Base-by-base conservation (phyloP, 2,113 vertebrate species). In the Amia ocellicauda region DNA sequence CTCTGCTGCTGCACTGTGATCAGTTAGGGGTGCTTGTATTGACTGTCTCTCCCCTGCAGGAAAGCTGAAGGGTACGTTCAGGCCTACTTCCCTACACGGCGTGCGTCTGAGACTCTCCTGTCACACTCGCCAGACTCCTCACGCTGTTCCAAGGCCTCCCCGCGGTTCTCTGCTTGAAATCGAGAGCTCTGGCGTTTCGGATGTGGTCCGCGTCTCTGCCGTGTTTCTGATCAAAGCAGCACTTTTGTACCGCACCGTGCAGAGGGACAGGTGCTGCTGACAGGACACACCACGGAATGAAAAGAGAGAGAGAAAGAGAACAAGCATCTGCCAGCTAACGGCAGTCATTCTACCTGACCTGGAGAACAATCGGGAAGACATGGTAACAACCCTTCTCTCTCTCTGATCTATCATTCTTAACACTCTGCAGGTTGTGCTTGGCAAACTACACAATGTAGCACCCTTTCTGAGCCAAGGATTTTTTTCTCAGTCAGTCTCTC, bases 181-280 rank as follows among this genome's bases (percentile, higher is more conserved):
- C 24, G 29, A 9, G 26, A 45, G 60, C 24, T 28, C 40, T 23
- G 14, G 26, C 11, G 29, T 41, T 49, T 45, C 31, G 11, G 31
- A 36, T 36, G 45, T 36, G 55, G 53, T 24, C 62, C 42, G 13
- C 3, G 20, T 58, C 63, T 64, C 60, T 71, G 67, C 69, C 56
- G 31, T 64, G 57, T 22, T 27, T 58, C 53, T 40, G 68, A 73
- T 69, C 63, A 67, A 69, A 76, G 69, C 26, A 19, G 29, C 29
- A 26, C 64, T 72, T 31, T 23, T 31, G 8, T 62, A n/a, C n/a
- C 50, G 55, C 7, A 61, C 26, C 63, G 13, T 3, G 62, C 23
- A 5, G 29, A 23, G 57, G 49, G 40, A 29, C 29, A 51, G 8
- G 45, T 42, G 63, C 60, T 49, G 23, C 63, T 66, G 56, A 60